These are phyloP conservation scores for Podilymbus podiceps DNA, from an alignment of 2,113 vertebrate genomes.

Conservation along the genomic window DNA sequence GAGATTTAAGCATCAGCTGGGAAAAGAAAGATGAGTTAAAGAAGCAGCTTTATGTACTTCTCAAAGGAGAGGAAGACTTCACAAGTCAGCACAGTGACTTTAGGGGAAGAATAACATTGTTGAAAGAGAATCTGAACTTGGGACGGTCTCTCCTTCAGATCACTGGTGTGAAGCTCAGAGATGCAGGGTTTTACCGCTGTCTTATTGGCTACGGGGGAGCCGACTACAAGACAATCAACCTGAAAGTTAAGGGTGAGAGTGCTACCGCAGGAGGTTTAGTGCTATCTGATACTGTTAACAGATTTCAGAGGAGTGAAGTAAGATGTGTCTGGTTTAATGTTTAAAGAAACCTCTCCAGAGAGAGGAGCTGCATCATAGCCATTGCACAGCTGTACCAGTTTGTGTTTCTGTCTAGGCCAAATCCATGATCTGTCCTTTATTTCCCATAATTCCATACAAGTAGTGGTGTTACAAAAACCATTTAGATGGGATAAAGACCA, in stretches of 20 bases:
- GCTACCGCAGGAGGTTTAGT: background rate
- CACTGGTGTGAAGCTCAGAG: conserved; percentile 75
- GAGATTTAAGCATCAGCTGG: conserved; percentile 80
- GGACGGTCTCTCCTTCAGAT: conserved; percentile 81
- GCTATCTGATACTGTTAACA: background rate
- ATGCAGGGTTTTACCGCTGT: conserved; percentile 85
- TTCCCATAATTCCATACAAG: background rate
- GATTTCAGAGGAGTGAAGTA: background rate
- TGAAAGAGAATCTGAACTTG: conserved; percentile 73
- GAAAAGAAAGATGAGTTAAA: conserved; percentile 47
- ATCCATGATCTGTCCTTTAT: background rate
- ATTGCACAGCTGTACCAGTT: accelerated
- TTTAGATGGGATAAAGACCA: background rate
- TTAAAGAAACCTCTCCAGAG: background rate
- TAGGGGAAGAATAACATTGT: conserved; percentile 68
- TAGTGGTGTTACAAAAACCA: background rate
- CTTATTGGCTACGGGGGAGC: conserved; percentile 74
- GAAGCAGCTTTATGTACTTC: conserved; percentile 72
- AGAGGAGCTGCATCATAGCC: accelerated
- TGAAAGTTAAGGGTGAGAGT: conserved; percentile 82
- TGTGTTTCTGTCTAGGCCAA: background rate
- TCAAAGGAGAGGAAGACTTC: conserved; percentile 58
- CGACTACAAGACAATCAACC: conserved; percentile 83
- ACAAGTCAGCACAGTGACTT: conserved; percentile 66
- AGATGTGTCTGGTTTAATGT: background rate